Base-by-base conservation (phyloP, 2,113 vertebrate species). In the Lasiurus borealis region DNA sequence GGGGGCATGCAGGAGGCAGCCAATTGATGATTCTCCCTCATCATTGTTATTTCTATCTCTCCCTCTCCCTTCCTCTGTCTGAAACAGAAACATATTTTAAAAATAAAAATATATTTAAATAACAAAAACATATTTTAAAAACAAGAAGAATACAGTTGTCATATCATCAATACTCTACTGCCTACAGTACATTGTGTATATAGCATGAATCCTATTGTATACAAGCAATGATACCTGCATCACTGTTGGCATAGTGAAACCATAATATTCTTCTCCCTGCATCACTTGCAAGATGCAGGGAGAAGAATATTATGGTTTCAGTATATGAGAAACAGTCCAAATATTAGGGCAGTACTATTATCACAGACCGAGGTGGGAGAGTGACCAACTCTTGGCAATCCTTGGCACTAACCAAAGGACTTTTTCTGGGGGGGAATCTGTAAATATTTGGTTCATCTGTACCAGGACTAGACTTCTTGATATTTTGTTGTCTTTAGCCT, bases 271-370 rank as follows among this genome's bases (percentile, higher is more conserved):
- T 40, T 40, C 40, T 40, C 40, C 40, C 40, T 40, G 40, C 40
- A 40, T 40, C 40, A 40, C 4, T n/a, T 40, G 1, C 46, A 68
- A 44, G 50, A 11, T 50, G 6, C 1, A 21, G 9, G 36, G 3
- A 36, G 5, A 46, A 6, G 6, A 27, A 27, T 9, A 15, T 19
- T 27, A 9, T 4, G 1, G 12, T 44, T 54, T 46, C 10, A 0
- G n/a, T 5, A 50, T 5, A 9, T 44, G 40, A 36, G 9, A 6
- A 15, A 31, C 19, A n/a, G 34, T 52, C 64, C 19, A 46, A 66
- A 19, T 29, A 16, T 71, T 3, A 77, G 12, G 14, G 23, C 64
- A 9, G 19, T 4, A 9, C 29, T n/a, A 2, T 19, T 6, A 46
- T 40, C 29, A 11, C 1, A 64, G 48, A 36, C 23, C 29, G 18